Conservation (phyloP, 2,888 invertebrate genomes). For the Acleris holmiana region DNA sequence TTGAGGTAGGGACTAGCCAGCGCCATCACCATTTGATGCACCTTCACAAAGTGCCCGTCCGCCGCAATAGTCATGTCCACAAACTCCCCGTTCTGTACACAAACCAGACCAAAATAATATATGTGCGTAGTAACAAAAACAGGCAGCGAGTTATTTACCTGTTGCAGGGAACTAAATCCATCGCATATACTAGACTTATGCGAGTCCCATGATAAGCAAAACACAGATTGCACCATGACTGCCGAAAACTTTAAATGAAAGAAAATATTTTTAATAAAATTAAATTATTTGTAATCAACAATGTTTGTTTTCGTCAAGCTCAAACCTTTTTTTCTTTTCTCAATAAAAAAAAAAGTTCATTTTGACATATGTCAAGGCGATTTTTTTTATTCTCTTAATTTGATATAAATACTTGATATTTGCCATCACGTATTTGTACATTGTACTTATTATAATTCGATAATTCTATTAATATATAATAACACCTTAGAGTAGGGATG, state of each 20-base stretch:
- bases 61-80: constrained; percentile 79
- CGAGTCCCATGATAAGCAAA: constrained; percentile 72
- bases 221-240: constrained; percentile 67
- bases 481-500: too few relatives aligned
- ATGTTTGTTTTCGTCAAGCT: too few relatives aligned
- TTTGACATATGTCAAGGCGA: too few relatives aligned
- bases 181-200: constrained; percentile 70
- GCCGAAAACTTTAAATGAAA: background rate
- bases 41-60: constrained; percentile 76
- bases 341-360: too few relatives aligned
- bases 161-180: constrained; percentile 74
- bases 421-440: too few relatives aligned
- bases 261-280: too few relatives aligned
- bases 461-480: too few relatives aligned
- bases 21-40: constrained; percentile 71
- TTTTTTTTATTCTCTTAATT: too few relatives aligned
- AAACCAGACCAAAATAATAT: constrained; percentile 20
- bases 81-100: constrained; percentile 75
- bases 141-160: constrained; percentile 54
- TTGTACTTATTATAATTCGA: too few relatives aligned
- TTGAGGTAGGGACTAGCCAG: constrained; percentile 77
- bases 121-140: background rate
- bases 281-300: too few relatives aligned
- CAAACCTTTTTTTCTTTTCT: too few relatives aligned
- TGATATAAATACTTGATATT: too few relatives aligned